A percentile compares a stretch with the other conserved stretches of the same genome.
These are phyloP conservation scores for Arion vulgaris DNA, from an alignment of 1,140 invertebrate species.

Conservation along the genomic window DNA sequence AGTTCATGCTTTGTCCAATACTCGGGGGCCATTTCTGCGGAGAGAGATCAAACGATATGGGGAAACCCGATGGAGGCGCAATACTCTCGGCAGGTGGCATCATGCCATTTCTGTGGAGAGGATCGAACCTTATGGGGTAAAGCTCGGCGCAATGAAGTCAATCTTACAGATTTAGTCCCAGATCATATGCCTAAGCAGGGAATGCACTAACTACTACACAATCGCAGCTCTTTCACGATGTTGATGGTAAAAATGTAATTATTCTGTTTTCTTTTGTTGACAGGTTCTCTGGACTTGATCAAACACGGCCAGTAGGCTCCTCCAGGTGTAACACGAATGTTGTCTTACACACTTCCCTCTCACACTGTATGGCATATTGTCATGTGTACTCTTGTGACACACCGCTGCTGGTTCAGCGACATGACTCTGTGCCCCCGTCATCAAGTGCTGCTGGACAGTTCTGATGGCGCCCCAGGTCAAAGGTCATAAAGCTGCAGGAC, in stretches of 20 bases:
- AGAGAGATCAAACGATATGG: too few species aligned
- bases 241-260: background rate
- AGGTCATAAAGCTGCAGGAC: slow-evolving; percentile 22
- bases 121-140: too few species aligned
- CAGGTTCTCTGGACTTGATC: slow-evolving; percentile 47
- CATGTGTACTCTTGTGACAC: slow-evolving; percentile 49
- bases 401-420: slow-evolving; percentile 28
- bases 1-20: too few species aligned
- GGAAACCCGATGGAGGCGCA: too few species aligned
- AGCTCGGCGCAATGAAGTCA: too few species aligned
- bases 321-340: slow-evolving; percentile 53
- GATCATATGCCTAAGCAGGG: too few species aligned
- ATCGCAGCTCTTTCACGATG: too few species aligned
- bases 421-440: background rate
- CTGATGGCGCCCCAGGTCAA: background rate
- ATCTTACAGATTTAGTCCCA: too few species aligned
- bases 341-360: slow-evolving; percentile 47
- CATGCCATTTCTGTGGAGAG: too few species aligned
- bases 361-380: slow-evolving; percentile 69
- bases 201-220: too few species aligned
- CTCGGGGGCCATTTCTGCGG: too few species aligned
- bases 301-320: slow-evolving; percentile 64
- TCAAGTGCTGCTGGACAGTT: slow-evolving; percentile 31
- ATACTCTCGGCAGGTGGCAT: too few species aligned
- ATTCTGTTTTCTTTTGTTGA: slow-evolving; percentile 27